phyloP scores from a whole-genome alignment of 2,113 vertebrate species.

The Pavo muticus region DNA sequence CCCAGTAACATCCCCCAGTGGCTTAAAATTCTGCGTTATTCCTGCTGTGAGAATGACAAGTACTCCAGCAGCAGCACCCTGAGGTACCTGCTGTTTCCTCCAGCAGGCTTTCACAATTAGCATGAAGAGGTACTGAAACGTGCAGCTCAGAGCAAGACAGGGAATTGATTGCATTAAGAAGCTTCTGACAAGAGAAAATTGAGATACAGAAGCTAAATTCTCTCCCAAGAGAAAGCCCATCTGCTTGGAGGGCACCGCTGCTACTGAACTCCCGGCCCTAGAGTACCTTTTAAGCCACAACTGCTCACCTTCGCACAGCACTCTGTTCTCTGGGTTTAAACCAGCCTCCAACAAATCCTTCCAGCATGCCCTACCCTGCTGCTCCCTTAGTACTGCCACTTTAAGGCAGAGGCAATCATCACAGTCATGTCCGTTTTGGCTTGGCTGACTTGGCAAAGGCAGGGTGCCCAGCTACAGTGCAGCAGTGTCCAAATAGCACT shows the following conservation, averaged over 20 bases:
- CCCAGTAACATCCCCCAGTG: conserved; percentile 55
- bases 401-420: not conserved
- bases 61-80: conserved; percentile 38
- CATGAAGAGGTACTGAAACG: not conserved
- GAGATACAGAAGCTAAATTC: not conserved
- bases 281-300: not conserved
- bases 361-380: not conserved
- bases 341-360: not conserved
- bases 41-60: conserved; percentile 58
- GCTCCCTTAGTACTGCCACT: not conserved
- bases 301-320: not conserved
- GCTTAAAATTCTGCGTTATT: conserved; percentile 53
- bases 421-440: not conserved
- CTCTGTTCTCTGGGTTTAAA: not conserved
- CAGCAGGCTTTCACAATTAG: conserved; percentile 20
- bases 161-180: not conserved
- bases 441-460: not conserved
- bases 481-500: not conserved
- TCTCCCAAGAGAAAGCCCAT: not conserved
- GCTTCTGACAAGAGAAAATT: not conserved
- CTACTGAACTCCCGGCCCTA: not conserved
- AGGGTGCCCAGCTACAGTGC: not conserved
- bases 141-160: not conserved
- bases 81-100: conserved; percentile 35
- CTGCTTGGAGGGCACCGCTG: not conserved